Evolutionary conservation across 2,888 invertebrate species (phyloP).

Genomic region (Pollenia amentaria): DNA sequence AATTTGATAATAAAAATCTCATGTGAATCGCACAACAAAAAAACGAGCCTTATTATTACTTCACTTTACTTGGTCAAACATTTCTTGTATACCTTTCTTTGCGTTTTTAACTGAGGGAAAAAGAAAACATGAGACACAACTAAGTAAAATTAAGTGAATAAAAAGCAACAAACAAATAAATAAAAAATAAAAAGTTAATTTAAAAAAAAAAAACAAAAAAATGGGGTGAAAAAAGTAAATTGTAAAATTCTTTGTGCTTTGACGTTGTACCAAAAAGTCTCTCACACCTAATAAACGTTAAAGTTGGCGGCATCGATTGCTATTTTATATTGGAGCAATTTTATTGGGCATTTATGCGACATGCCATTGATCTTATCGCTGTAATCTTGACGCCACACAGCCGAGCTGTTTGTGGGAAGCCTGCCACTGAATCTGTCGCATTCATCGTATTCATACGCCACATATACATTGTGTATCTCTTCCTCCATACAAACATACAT

Average conservation of each 20-base stretch:
- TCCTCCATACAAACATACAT: conserved; percentile 30
- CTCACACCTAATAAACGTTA: conserved; percentile 74
- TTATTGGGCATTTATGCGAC: conserved; percentile 83
- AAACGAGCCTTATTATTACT: conserved; percentile 47
- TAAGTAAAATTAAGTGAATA: conserved; percentile 51
- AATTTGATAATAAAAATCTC: conserved; percentile 71
- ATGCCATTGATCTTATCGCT: conserved; percentile 83
- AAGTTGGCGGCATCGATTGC: conserved; percentile 77
- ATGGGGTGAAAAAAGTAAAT: conserved; percentile 62
- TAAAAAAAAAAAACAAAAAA: conserved; percentile 22
- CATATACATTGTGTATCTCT: conserved; percentile 45
- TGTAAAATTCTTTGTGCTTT: conserved; percentile 66
- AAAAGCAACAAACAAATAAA: conserved; percentile 37
- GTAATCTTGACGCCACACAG: conserved; percentile 83
- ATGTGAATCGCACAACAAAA: conserved; percentile 62
- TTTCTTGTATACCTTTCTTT: conserved; percentile 47
- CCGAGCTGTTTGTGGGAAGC: conserved; percentile 75
- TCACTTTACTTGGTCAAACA: conserved; percentile 50
- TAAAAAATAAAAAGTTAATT: conserved; percentile 5
- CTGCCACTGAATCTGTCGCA: conserved; percentile 74
- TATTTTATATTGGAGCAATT: conserved; percentile 79
- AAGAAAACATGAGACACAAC: not conserved
- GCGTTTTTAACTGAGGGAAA: conserved; percentile 23
- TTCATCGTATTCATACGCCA: conserved; percentile 74
- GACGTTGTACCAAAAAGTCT: conserved; percentile 70